A percentile compares a stretch with the other conserved stretches of the same genome.
phyloP scores from a whole-genome alignment of 2,797 vertebrate species.

The Falco concolor region DNA sequence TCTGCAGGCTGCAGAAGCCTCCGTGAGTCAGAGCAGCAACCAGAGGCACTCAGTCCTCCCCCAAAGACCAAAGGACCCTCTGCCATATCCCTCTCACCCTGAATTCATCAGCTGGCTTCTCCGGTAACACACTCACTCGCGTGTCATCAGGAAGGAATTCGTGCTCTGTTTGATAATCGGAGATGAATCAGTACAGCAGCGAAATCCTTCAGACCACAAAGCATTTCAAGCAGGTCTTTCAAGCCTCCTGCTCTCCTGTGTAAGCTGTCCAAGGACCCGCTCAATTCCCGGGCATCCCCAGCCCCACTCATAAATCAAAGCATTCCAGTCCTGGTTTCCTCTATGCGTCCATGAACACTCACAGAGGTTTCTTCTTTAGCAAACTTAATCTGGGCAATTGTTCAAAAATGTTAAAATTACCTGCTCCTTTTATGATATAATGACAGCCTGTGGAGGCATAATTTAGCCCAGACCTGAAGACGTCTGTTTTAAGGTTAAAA shows the following conservation, averaged over 20 bases:
- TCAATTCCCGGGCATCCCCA: neutral
- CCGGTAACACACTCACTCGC: neutral
- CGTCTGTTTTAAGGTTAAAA: conserved; percentile 22
- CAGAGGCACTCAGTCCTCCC: neutral
- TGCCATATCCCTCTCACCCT: neutral
- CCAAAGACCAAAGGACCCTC: neutral
- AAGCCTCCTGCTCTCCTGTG: neutral
- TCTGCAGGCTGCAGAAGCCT: neutral
- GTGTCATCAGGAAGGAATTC: conserved; percentile 36
- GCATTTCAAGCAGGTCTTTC: neutral
- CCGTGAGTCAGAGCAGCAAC: neutral
- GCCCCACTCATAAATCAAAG: conserved; percentile 17
- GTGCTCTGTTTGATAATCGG: neutral
- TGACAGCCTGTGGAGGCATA: neutral
- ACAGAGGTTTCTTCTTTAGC: neutral
- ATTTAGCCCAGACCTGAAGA: conserved; percentile 44
- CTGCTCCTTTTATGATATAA: conserved; percentile 42
- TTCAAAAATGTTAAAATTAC: conserved; percentile 54
- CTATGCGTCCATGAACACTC: neutral
- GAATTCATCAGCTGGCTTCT: neutral
- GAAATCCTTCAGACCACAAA: neutral
- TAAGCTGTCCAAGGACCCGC: neutral
- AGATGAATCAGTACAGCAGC: neutral
- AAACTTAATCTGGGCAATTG: conserved; percentile 26
- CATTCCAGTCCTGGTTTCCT: neutral